These are phyloP conservation scores for Chloropsis hardwickii DNA, from an alignment of 2,113 vertebrate genomes.

Conservation along the genomic window DNA sequence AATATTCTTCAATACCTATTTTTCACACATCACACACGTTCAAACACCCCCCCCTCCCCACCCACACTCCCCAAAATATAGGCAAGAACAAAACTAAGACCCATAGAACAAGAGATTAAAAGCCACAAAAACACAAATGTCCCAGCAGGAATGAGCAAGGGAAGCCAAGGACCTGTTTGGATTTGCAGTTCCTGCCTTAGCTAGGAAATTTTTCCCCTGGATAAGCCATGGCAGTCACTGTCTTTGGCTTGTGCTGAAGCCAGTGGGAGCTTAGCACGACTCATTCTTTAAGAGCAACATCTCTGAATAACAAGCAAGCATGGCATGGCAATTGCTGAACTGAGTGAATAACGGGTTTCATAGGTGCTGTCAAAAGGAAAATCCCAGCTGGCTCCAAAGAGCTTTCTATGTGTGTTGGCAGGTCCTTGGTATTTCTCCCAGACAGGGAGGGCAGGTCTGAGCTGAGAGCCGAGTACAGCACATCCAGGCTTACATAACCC, in stretches of 20 bases:
- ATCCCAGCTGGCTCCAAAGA: conserved; percentile 6
- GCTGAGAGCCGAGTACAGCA: not conserved
- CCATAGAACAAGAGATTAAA: not conserved
- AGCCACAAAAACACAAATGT: not conserved
- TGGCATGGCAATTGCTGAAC: not conserved
- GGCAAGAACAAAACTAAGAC: not conserved
- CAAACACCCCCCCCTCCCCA: not conserved
- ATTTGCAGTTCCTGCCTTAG: not conserved
- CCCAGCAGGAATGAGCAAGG: not conserved
- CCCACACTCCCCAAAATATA: not conserved
- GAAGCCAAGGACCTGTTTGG: not conserved
- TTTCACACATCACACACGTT: not conserved
- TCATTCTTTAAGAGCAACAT: not conserved
- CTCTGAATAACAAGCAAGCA: conserved; percentile 19
- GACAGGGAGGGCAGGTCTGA: not conserved
- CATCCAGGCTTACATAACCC: conserved; percentile 61
- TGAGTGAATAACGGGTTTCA: not conserved
- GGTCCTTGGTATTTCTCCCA: conserved; percentile 12
- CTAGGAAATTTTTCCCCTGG: not conserved
- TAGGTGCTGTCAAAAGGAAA: conserved; percentile 52
- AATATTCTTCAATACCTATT: not conserved
- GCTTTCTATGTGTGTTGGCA: conserved; percentile 36
- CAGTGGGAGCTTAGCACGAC: not conserved
- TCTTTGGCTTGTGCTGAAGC: not conserved
- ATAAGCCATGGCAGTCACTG: not conserved